Base-by-base conservation (phyloP, 1,140 invertebrate genomes). In the Danaus plexippus region DNA sequence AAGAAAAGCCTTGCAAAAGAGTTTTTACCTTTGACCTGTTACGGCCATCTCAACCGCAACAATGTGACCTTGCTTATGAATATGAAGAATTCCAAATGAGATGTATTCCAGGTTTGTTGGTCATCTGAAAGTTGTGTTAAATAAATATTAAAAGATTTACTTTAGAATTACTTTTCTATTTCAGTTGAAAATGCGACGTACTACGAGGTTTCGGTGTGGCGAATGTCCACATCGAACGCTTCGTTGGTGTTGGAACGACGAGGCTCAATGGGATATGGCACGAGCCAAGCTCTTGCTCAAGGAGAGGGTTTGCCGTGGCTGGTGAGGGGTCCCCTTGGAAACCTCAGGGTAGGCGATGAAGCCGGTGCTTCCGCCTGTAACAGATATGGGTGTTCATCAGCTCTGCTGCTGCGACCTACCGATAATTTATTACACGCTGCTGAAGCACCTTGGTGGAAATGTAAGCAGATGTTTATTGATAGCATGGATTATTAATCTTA, bases 141-240 rank as follows among this genome's bases (percentile, higher is more conserved):
- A 13, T 15, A 10, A 9, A 48, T 59, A 45, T 18, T 54, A 42
- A 52, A 48, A 2, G 11, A 22, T 18, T 32, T 2, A n/a, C n/a
- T 50, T n/a, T 18, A n/a, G 6, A 48, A 6, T 15, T 52, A 12
- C 13, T 44, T 52, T 8, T 51, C 13, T 15, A 54, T 77, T 70
- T 9, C 59, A 84, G 80, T 86, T 43, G 81, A 86, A 65, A 86
- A 86, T 42, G 83, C 83, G 43, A 86, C 83, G 6, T 75, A 86
- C 62, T 86, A 86, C 61, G 83, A 86, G 65, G 73, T 85, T 0
- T 82, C 80, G 8, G 80, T 86, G 7, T 86, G 81, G 83, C 66
- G 77, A 7, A 71, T 84, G 67, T 86, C 83, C 8, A 72, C 67
- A 9, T 76, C 73, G 7, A 86, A 86, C 52, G 61, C 78, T 2